Conservation (phyloP, 2,888 invertebrate species). For the Yponomeuta cagnagella region DNA sequence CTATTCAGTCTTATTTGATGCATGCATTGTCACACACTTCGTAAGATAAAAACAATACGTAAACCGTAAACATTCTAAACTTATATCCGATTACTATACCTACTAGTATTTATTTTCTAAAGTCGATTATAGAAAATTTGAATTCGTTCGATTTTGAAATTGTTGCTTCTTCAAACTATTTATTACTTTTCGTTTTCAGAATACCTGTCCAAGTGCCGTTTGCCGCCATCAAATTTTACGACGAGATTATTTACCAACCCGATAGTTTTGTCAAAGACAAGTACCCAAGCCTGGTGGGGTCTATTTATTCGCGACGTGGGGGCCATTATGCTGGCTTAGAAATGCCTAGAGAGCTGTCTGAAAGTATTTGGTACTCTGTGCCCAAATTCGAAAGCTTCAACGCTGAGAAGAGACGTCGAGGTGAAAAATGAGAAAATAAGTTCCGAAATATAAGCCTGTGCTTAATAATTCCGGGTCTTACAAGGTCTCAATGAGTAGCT, state of each 20-base stretch:
- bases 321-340: conserved; percentile 84
- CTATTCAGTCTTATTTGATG: too few species aligned
- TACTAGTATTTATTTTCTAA: too few species aligned
- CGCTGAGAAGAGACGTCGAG: not conserved
- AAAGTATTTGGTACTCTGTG: conserved; percentile 17
- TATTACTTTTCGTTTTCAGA: conserved; percentile 48
- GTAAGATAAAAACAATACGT: too few species aligned
- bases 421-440: not conserved
- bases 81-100: too few species aligned
- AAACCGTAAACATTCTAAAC: too few species aligned
- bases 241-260: conserved; percentile 75
- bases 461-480: too few species aligned
- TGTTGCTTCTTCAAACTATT: not conserved
- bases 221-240: conserved; percentile 78
- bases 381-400: not conserved
- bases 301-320: conserved; percentile 73
- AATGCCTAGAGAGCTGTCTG: not conserved
- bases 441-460: too few species aligned
- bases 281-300: conserved; percentile 77
- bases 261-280: conserved; percentile 68
- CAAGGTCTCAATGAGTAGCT: too few species aligned
- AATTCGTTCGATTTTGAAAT: too few species aligned
- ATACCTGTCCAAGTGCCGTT: conserved; percentile 76
- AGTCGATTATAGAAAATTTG: too few species aligned
- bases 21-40: too few species aligned